Conservation (phyloP, 2,888 invertebrate species). For the Ichneumoninae sp. region DNA sequence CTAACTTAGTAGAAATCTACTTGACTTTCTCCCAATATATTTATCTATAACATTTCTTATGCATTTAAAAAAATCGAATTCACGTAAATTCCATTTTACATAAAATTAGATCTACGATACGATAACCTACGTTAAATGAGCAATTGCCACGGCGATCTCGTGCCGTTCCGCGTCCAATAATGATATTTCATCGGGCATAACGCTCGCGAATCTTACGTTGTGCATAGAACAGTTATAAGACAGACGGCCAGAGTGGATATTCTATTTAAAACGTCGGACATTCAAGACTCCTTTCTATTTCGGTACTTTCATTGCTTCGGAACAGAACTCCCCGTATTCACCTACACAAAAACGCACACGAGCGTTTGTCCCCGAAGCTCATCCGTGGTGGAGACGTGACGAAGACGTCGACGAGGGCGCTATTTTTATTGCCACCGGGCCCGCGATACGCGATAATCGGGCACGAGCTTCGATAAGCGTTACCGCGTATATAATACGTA, state of each 20-base stretch:
- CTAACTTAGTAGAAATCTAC: neutral
- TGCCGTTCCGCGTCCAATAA: neutral
- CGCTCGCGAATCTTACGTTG: conserved; percentile 11
- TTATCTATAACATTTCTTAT: neutral
- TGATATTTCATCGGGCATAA: conserved; percentile 7
- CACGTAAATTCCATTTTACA: neutral
- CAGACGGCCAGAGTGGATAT: conserved; percentile 41
- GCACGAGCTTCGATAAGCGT: conserved; percentile 13
- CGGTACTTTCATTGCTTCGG: conserved; percentile 44
- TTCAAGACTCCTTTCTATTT: conserved; percentile 62
- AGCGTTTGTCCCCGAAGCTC: neutral
- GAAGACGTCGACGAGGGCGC: conserved; percentile 31
- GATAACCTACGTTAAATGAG: neutral
- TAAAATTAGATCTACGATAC: neutral
- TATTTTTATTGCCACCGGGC: conserved; percentile 40
- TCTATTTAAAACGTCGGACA: conserved; percentile 59
- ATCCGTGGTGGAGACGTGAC: neutral
- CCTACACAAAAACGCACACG: conserved; percentile 17
- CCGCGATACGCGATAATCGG: conserved; percentile 22
- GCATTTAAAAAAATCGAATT: neutral
- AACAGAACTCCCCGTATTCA: conserved; percentile 26
- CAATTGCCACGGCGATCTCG: neutral
- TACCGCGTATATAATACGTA: neutral
- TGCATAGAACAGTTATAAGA: conserved; percentile 15
- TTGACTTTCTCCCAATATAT: neutral